Conservation (phyloP, 2,888 invertebrate genomes). For the Griposia aprilina region DNA sequence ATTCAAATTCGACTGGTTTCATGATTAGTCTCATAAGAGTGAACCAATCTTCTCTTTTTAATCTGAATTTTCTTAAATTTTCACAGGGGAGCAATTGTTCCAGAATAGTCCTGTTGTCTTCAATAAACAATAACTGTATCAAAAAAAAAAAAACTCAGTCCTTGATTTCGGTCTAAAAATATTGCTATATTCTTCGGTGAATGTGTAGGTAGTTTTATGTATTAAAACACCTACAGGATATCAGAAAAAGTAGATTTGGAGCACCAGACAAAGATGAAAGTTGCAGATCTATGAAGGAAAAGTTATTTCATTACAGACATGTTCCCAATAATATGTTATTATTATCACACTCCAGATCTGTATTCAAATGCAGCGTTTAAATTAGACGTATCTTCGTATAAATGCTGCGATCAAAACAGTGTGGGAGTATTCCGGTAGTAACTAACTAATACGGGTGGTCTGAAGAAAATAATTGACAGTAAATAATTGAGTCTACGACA, state of each 20-base stretch:
- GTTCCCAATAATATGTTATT: slow-evolving; percentile 62
- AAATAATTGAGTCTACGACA: slow-evolving; percentile 63
- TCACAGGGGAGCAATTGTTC: background rate
- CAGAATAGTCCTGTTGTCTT: background rate
- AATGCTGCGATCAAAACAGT: slow-evolving; percentile 62
- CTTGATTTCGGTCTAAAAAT: background rate
- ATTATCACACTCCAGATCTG: slow-evolving; percentile 59
- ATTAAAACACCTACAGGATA: background rate
- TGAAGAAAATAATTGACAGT: slow-evolving; percentile 63
- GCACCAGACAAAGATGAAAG: slow-evolving; percentile 24
- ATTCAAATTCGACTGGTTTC: slow-evolving; percentile 1
- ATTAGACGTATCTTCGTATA: slow-evolving; percentile 66
- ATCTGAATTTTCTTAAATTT: background rate
- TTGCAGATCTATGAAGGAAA: slow-evolving; percentile 21
- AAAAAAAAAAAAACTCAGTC: background rate
- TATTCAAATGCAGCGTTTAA: slow-evolving; percentile 64
- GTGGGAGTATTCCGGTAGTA: slow-evolving; percentile 64
- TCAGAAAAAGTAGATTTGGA: background rate
- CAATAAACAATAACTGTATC: background rate
- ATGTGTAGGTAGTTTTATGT: too few species aligned
- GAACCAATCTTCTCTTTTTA: background rate
- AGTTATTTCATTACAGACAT: slow-evolving; percentile 45
- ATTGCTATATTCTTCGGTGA: background rate
- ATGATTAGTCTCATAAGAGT: background rate
- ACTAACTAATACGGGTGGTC: slow-evolving; percentile 62